Evolutionary conservation across 2,113 vertebrate genomes (phyloP), one percentile per base, ranked within the genome.

Genomic region (Caranx melampygus): DNA sequence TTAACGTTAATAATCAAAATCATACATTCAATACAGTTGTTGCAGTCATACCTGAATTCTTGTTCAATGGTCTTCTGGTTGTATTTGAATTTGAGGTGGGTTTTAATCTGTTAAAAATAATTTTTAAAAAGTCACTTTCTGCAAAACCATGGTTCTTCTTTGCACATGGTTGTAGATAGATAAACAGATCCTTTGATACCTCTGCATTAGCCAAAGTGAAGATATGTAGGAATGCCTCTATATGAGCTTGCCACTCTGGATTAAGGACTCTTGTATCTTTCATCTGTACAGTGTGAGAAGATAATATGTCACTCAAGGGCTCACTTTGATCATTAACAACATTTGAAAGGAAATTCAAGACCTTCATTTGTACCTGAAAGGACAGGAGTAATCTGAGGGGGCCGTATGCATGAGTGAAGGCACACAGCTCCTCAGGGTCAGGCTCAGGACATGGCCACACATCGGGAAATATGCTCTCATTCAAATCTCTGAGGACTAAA

Each of bases 131-230:
- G 31, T 83, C 1, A 75, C 20, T 18, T 55, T n/a, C 57, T 26
- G 20, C 44, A 16, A 7, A 31, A 8, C 6, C 26, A 26, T 26
- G 26, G 26, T 26, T 26, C 26, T 26, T 26, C 11, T 34, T 40
- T n/a, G 10, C 34, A 58, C 2, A 57, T 57, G 1, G 16, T 0
- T 61, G 6, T 61, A 1, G 33, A 44, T 15, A 69, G 31, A 1
- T 12, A 26, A 78, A 77, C 4, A 15, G 13, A 34, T 45, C 21
- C 13, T 58, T 40, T 26, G 81, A 88, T 94, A 96, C 96, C 93
- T 84, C 88, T 40, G 95, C 92, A 55, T 96, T 93, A 33, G 94
- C 85, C 77, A 95, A 61, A 83, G 93, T 94, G 76, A 96, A 92
- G 71, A 81, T 92, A 45, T 72, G 93, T 47, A 97, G 87, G 87